Percentiles rank a stretch among this genome's conserved stretches.
These are phyloP conservation scores for Schizopygopsis pylzovi DNA, from an alignment of 2,797 vertebrate genomes.

Conservation along the genomic window DNA sequence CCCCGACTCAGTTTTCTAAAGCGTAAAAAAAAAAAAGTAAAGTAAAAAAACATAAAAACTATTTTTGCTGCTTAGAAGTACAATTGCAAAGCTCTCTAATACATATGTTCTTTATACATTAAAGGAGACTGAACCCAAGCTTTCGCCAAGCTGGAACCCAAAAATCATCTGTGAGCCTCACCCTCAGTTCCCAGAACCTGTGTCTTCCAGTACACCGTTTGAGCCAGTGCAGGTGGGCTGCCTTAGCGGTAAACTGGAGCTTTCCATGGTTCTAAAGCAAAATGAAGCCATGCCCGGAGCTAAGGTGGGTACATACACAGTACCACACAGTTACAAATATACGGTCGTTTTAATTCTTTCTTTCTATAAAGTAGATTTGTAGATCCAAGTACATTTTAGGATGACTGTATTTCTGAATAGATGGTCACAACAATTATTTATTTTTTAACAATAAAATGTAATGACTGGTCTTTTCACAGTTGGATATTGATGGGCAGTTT, in stretches of 20 bases:
- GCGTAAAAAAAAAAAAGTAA: too few relatives aligned
- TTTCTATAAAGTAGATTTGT: neutral
- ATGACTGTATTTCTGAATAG: neutral
- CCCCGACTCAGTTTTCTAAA: too few relatives aligned
- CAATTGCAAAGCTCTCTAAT: neutral
- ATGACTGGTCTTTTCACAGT: constrained; percentile 72
- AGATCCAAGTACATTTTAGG: neutral
- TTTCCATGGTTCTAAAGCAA: constrained; percentile 94
- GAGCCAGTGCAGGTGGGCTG: constrained; percentile 92
- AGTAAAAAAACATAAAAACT: neutral
- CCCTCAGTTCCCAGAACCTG: constrained; percentile 91
- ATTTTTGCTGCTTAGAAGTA: neutral
- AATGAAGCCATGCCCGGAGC: constrained; percentile 95
- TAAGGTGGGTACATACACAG: constrained; percentile 81
- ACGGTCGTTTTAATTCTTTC: neutral
- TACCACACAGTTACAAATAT: neutral
- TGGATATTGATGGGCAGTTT: constrained; percentile 92
- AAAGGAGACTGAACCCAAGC: constrained; percentile 94
- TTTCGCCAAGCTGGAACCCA: constrained; percentile 98
- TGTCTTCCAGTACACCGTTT: constrained; percentile 85
- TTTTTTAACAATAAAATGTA: neutral
- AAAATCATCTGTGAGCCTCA: constrained; percentile 97
- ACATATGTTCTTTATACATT: neutral
- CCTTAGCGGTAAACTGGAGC: constrained; percentile 87
- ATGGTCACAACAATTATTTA: neutral